These are phyloP conservation scores for Lacanobia oleracea DNA, from an alignment of 2,888 invertebrate species.

Conservation along the genomic window DNA sequence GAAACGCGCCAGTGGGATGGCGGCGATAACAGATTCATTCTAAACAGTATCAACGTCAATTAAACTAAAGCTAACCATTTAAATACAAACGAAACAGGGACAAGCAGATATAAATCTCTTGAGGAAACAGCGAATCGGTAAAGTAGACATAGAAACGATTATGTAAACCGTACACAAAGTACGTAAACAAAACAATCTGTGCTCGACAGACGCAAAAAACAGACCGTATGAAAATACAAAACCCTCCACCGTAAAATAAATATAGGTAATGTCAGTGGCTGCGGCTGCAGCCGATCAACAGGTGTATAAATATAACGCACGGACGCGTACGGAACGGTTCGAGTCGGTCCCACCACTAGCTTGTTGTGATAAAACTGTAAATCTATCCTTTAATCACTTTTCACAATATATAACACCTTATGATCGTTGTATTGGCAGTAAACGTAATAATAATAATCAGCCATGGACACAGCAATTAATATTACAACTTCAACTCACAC, in stretches of 20 bases:
- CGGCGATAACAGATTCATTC: slow-evolving; percentile 5
- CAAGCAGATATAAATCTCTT: slow-evolving; percentile 9
- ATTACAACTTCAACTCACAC: slow-evolving; percentile 16
- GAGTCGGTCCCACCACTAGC: slow-evolving; percentile 38
- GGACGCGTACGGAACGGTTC: not conserved
- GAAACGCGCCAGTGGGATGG: too few species aligned
- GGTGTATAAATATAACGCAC: not conserved
- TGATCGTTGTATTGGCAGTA: slow-evolving; percentile 16
- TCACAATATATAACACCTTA: slow-evolving; percentile 27
- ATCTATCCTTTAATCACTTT: slow-evolving; percentile 22
- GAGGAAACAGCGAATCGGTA: slow-evolving; percentile 33
- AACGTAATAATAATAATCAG: slow-evolving; percentile 20
- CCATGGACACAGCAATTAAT: slow-evolving; percentile 5
- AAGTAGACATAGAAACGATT: slow-evolving; percentile 33
- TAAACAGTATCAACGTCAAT: not conserved
- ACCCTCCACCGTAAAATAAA: slow-evolving; percentile 42
- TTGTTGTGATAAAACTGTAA: slow-evolving; percentile 7
- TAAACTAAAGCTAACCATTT: not conserved
- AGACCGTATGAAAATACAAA: slow-evolving; percentile 37
- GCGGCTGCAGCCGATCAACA: slow-evolving; percentile 6
- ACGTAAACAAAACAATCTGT: slow-evolving; percentile 23
- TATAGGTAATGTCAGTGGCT: slow-evolving; percentile 18
- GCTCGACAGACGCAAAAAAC: slow-evolving; percentile 7
- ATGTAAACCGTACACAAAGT: slow-evolving; percentile 23
- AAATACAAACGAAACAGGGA: slow-evolving; percentile 2